phyloP scores from a whole-genome alignment of 2,113 vertebrate species.

The Xiphophorus hellerii region DNA sequence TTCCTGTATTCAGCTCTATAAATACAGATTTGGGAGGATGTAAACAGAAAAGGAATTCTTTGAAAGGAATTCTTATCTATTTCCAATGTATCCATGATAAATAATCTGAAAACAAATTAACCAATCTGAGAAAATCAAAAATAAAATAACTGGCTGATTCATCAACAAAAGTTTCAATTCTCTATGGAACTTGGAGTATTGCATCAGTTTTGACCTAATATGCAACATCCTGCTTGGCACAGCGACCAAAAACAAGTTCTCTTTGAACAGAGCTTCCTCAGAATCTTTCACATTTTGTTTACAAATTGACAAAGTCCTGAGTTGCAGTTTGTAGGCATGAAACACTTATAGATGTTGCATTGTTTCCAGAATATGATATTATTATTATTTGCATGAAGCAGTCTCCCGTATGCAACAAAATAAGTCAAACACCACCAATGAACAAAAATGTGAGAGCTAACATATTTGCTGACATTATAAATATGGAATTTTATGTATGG shows the following conservation, averaged over 20 bases:
- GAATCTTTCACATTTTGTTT: background rate
- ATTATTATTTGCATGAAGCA: background rate
- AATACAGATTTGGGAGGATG: too few relatives aligned
- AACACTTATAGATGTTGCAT: background rate
- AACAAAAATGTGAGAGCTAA: background rate
- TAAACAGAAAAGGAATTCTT: too few relatives aligned
- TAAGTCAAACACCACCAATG: background rate
- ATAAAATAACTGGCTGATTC: too few relatives aligned
- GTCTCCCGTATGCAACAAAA: background rate
- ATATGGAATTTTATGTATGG: background rate
- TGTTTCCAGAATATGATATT: background rate
- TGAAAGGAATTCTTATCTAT: too few relatives aligned
- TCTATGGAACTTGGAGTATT: background rate
- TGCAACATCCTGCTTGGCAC: background rate
- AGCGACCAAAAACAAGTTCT: background rate
- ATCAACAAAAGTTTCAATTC: background rate
- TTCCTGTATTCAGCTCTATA: too few relatives aligned
- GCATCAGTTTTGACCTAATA: too few relatives aligned
- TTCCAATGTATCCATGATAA: too few relatives aligned
- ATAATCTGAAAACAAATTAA: too few relatives aligned
- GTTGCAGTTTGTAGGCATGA: background rate
- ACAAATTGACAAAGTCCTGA: background rate
- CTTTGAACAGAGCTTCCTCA: background rate
- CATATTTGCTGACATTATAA: background rate
- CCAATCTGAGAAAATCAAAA: too few relatives aligned